Conservation (phyloP, 1,140 invertebrate genomes). For the Bombus confusus region DNA sequence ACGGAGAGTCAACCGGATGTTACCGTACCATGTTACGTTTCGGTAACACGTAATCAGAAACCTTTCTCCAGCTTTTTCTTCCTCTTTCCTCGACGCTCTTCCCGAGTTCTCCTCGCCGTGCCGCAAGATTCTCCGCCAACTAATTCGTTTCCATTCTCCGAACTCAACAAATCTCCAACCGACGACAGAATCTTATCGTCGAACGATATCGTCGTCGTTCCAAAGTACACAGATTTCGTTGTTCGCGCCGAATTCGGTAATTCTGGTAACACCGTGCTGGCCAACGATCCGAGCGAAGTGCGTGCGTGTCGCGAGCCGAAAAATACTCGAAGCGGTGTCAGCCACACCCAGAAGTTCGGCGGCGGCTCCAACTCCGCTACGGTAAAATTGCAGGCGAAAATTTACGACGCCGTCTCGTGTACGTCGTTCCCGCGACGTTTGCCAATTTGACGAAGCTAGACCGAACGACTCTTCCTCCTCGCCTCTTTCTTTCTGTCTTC, state of each 20-base stretch:
- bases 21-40: not conserved
- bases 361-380: not conserved
- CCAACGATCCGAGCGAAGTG: not conserved
- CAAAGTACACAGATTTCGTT: not conserved
- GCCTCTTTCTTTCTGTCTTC: not conserved
- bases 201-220: not conserved
- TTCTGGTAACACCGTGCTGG: not conserved
- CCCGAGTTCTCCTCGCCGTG: not conserved
- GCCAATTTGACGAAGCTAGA: conserved; percentile 59
- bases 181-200: not conserved
- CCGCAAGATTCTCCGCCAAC: not conserved
- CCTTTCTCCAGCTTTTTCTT: not conserved
- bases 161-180: accelerated
- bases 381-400: conserved; percentile 41
- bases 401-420: conserved; percentile 38
- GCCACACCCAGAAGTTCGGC: conserved; percentile 24
- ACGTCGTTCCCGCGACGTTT: conserved; percentile 34
- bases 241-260: not conserved
- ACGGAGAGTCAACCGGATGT: not conserved
- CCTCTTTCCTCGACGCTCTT: not conserved
- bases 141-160: not conserved
- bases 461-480: not conserved
- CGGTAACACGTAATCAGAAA: not conserved
- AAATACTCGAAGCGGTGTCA: not conserved
- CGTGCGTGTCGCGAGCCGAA: not conserved